phyloP scores from a whole-genome alignment of 2,797 vertebrate species.

The Tragelaphus eurycerus region DNA sequence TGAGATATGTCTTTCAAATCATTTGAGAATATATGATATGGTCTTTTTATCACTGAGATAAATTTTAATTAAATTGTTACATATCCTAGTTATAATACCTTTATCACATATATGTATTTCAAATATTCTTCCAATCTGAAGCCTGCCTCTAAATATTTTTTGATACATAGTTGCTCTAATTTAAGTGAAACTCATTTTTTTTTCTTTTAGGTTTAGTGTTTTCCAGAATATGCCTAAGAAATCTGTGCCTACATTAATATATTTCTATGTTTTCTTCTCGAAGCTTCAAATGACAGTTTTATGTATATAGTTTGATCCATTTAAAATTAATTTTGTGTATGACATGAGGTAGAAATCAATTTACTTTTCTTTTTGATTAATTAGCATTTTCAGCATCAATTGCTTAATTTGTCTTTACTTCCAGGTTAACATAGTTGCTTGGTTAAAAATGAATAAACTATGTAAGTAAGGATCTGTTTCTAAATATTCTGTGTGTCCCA shows the following conservation, averaged over 20 bases:
- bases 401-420: background rate
- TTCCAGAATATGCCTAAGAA: background rate
- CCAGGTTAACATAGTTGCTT: background rate
- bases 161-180: background rate
- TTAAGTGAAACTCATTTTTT: background rate
- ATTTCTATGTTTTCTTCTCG: background rate
- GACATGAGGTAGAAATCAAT: background rate
- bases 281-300: background rate
- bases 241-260: background rate
- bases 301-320: background rate
- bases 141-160: background rate
- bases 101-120: background rate
- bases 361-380: background rate
- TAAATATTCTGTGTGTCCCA: background rate
- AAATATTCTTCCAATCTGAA: background rate
- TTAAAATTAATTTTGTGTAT: background rate
- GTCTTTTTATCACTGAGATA: background rate
- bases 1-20: background rate
- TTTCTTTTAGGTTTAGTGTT: background rate
- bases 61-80: background rate
- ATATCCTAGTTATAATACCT: background rate
- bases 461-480: background rate
- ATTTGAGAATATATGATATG: background rate
- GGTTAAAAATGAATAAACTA: background rate
- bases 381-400: background rate